Conservation (phyloP, 1,140 invertebrate genomes). For the Atopsyche davidsoni region DNA sequence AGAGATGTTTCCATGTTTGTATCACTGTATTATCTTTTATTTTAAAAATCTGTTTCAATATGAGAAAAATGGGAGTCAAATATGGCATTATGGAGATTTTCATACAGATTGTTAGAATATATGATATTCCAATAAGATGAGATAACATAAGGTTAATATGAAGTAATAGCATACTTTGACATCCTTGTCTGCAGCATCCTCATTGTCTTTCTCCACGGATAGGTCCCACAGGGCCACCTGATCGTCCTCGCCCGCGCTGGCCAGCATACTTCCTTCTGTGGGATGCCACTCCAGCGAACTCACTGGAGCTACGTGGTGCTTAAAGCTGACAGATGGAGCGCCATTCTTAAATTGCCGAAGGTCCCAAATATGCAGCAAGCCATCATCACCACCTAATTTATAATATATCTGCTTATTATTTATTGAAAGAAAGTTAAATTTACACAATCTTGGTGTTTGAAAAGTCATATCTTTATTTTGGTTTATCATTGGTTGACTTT, state of each 20-base stretch:
- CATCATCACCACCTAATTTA: constrained; percentile 98
- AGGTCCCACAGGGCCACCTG: constrained; percentile 98
- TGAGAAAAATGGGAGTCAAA: no score
- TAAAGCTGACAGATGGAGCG: constrained; percentile 84
- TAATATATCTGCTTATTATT: no score
- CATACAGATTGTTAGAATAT: no score
- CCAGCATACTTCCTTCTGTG: constrained; percentile 84
- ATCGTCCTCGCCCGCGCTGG: constrained; percentile 89
- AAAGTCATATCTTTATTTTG: no score
- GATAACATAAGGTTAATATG: background rate
- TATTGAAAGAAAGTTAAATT: constrained; percentile 1
- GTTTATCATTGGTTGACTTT: no score
- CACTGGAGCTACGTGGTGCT: constrained; percentile 87
- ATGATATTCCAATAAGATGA: no score
- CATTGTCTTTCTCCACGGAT: constrained; percentile 77
- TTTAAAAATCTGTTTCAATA: no score
- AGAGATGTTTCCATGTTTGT: no score
- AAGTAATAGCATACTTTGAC: constrained; percentile 44
- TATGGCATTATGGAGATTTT: no score
- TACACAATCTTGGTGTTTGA: no score
- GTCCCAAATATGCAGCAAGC: constrained; percentile 92
- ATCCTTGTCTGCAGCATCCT: constrained; percentile 53
- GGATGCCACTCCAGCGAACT: constrained; percentile 98
- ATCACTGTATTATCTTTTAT: no score
- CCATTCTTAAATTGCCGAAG: constrained; percentile 79